Evolutionary conservation across 2,888 invertebrate genomes (phyloP), one percentile per base, ranked within the genome.

Genomic region (Stenchaetothrips biformis): DNA sequence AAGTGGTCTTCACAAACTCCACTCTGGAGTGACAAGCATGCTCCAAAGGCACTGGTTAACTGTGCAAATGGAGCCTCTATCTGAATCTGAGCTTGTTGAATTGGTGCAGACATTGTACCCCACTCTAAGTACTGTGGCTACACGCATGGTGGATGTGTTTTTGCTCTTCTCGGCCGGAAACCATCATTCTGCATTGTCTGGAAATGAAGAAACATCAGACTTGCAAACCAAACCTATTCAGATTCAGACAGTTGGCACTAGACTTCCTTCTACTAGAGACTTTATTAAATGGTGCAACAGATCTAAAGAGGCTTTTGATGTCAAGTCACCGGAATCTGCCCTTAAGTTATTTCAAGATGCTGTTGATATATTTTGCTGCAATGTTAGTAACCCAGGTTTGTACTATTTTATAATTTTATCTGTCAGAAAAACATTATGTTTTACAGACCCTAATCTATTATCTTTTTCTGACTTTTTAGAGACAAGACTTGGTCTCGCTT

Each of bases 261-360:
- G 48, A 21, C 74, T 79, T 27, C 47, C 67, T 80, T 81, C 80
- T 83, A 84, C 77, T 81, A 91, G 98, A 83, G 98, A 98, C 89
- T 89, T 98, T 79, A 91, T 98, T 83, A 98, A 97, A 86, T 95
- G 97, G 92, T 98, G 97, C 85, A 89, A 91, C 7, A 89, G 98
- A 85, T 91, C 95, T 7, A 90, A 92, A 16, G 87, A 90, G 18
- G 92, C 92, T 84, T 95, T 94, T 86, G 91, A 93, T 82, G 91
- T 94, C 0, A 90, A 92, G 0, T 93, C 93, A 82, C 89, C 90
- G 48, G 90, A 90, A 62, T 91, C 92, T 0, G 92, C 91, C 7
- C 85, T 92, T 16, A 92, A 91, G 85, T 91, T 95, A 0, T 91
- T 96, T 78, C 94, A 96, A 88, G 95, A 98, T 87, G 95, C 96